Percentiles rank a stretch among this genome's conserved stretches.
These are phyloP conservation scores for Cnemophilus loriae DNA, from an alignment of 2,113 vertebrate species.

Conservation along the genomic window DNA sequence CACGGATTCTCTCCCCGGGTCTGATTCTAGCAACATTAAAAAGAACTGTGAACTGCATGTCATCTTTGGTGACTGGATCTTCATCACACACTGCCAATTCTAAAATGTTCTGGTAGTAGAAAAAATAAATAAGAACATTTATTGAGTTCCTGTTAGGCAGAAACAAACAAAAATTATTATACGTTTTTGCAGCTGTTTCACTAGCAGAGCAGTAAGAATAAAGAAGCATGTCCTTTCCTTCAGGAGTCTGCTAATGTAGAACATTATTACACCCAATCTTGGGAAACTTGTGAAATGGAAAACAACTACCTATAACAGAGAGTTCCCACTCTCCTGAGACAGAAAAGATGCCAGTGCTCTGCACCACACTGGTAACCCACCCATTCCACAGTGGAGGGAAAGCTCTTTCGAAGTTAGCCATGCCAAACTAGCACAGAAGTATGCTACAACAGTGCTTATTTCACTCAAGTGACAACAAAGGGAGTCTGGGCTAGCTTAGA, in stretches of 20 bases:
- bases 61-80: conserved; percentile 63
- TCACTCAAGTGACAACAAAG: neutral
- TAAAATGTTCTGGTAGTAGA: conserved; percentile 68
- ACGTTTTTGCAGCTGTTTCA: neutral
- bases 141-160: neutral
- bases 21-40: conserved; percentile 75
- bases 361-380: neutral
- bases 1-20: conserved; percentile 56
- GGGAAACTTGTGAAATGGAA: neutral
- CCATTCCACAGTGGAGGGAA: neutral
- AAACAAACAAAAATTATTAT: neutral
- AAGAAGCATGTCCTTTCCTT: neutral
- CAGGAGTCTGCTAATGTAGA: neutral
- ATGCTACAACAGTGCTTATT: neutral
- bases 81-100: conserved; percentile 73
- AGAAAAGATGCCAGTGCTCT: neutral
- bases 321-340: neutral
- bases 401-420: neutral
- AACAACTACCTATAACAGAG: neutral
- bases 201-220: neutral
- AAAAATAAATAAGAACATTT: neutral
- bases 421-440: neutral
- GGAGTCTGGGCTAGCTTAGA: neutral
- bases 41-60: conserved; percentile 72
- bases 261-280: neutral